Base-by-base conservation (phyloP, 1,140 invertebrate species). In the Nasonia vitripennis region DNA sequence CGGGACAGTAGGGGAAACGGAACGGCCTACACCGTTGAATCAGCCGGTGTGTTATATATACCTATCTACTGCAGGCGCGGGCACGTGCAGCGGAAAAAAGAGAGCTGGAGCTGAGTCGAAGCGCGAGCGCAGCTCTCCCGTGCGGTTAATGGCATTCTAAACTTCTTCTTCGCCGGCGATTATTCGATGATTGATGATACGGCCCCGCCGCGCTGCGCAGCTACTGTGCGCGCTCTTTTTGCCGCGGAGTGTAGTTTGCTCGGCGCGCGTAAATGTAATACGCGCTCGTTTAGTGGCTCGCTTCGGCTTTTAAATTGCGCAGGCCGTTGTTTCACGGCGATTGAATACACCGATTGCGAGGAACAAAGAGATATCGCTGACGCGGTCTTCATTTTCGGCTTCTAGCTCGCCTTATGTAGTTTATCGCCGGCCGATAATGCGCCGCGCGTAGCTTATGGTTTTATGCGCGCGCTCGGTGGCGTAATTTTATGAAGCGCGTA, bases 1-100 rank as follows among this genome's bases (percentile, higher is more conserved):
- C 27, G 27, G 27, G 27, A 2, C 27, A 27, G 51, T 12, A 78
- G n/a, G 10, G n/a, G 41, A 73, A 81, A 68, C 31, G 31, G 3
- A 71, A 81, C 71, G 71, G 71, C 23, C 2, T 79, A 79, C 23
- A 79, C 78, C 17, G 12, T 41, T 62, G 48, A 17, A 23, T 17
- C 20, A 75, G 7, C 34, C 45, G n/a, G 27, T 27, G 27, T 27
- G 27, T 27, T 27, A 27, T 27, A 27, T 27, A 27, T 27, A 27
- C 1, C 27, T 27, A 27, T 23, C 6, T 7, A 45, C 14, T 48
- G 45, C 11, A 48, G 9, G 45, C 45, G 12, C 45, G 45, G 45
- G 12, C 45, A 48, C 45, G 45, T 12, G 45, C 45, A 12, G 10
- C 1, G 10, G 45, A 10, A 4, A 51, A 51, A 17, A 51, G 48